Conservation (phyloP, 2,797 vertebrate genomes). For the Cossypha polioptera region DNA sequence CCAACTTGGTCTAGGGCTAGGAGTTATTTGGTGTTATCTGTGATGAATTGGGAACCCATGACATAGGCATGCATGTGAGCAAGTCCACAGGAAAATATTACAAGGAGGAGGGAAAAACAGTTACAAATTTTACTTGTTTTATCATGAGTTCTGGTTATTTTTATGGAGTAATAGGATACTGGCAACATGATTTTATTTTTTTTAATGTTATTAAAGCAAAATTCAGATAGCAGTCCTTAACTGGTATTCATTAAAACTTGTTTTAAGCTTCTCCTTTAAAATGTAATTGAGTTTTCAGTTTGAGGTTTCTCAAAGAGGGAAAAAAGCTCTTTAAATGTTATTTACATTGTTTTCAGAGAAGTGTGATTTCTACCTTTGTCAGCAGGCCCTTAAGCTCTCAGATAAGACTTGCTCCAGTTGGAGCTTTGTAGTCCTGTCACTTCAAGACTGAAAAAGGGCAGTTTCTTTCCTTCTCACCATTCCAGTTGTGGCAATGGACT, state of each 20-base stretch:
- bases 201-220: neutral
- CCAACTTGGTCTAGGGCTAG: neutral
- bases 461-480: neutral
- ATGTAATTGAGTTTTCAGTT: neutral
- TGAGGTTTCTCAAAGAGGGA: neutral
- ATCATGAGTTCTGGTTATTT: neutral
- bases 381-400: neutral
- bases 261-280: neutral
- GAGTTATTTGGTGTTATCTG: neutral
- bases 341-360: neutral
- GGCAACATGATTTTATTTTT: neutral
- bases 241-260: neutral
- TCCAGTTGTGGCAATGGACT: neutral
- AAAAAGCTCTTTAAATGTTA: neutral
- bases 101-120: neutral
- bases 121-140: neutral
- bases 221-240: neutral
- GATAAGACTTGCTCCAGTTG: neutral
- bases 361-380: neutral
- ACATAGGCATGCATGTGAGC: neutral
- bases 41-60: neutral
- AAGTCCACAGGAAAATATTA: neutral
- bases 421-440: neutral
- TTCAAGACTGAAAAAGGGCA: neutral
- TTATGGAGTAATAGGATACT: neutral